Conservation (phyloP, 2,113 vertebrate species). For the Podocnemis expansa region DNA sequence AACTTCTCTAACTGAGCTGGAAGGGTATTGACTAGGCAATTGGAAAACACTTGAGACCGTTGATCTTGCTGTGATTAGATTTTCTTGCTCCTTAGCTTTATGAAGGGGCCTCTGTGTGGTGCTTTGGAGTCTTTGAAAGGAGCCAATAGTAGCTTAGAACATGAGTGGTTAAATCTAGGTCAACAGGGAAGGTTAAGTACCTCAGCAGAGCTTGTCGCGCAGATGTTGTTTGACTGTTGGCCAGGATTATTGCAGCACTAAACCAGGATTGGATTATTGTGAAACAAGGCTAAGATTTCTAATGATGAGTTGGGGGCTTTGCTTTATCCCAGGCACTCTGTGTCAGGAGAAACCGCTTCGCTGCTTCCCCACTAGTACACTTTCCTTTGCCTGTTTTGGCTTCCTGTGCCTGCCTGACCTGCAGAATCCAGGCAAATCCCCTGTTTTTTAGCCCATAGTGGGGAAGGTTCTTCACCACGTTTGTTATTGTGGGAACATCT, state of each 20-base stretch:
- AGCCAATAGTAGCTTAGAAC: background rate
- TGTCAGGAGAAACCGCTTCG: background rate
- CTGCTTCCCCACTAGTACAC: background rate
- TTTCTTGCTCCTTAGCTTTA: background rate
- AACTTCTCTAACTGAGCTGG: background rate
- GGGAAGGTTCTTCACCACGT: background rate
- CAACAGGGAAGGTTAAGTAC: accelerated
- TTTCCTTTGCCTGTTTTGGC: background rate
- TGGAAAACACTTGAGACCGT: background rate
- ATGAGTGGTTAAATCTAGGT: accelerated
- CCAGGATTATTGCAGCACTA: background rate
- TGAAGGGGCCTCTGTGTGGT: accelerated
- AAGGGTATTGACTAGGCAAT: background rate
- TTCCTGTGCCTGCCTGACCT: background rate
- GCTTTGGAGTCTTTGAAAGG: accelerated
- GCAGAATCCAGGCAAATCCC: background rate
- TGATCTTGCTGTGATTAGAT: background rate
- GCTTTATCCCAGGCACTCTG: background rate
- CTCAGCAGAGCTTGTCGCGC: accelerated
- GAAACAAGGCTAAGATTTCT: accelerated
- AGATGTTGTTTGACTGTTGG: accelerated
- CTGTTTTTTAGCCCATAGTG: background rate
- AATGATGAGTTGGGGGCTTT: background rate
- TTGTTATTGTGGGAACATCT: background rate
- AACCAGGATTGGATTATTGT: background rate